phyloP scores from a whole-genome alignment of 2,113 vertebrate genomes.

The Eidolon helvum region DNA sequence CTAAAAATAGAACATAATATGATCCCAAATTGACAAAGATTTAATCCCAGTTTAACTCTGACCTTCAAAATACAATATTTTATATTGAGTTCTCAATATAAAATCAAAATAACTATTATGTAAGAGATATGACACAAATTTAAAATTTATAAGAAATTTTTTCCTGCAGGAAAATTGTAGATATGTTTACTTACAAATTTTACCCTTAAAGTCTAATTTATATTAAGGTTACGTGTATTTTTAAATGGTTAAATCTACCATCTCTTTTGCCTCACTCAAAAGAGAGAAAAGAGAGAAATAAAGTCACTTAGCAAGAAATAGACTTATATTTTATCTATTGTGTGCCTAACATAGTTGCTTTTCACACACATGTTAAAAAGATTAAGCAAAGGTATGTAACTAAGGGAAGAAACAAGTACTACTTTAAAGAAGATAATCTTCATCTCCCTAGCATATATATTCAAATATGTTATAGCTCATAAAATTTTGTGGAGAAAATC shows the following conservation, averaged over 20 bases:
- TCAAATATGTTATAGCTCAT: background rate
- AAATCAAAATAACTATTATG: background rate
- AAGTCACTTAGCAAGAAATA: background rate
- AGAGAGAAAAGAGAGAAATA: background rate
- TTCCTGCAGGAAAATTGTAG: background rate
- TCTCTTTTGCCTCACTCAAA: background rate
- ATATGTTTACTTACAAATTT: background rate
- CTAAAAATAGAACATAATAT: background rate
- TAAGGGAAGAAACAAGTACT: background rate
- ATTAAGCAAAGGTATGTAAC: background rate
- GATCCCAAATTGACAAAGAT: background rate
- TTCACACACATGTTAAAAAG: background rate
- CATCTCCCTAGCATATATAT: background rate
- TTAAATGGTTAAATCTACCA: background rate
- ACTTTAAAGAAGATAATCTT: constrained; percentile 10
- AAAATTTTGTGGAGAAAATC: background rate
- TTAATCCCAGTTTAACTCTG: background rate
- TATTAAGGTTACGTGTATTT: background rate
- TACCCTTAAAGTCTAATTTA: background rate
- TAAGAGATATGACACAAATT: background rate
- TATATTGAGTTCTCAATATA: background rate
- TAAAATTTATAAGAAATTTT: background rate
- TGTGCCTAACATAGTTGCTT: background rate
- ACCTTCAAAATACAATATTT: background rate
- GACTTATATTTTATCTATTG: background rate